Base-by-base conservation (phyloP, 1,140 invertebrate species). In the Macrocentrus cingulum region DNA sequence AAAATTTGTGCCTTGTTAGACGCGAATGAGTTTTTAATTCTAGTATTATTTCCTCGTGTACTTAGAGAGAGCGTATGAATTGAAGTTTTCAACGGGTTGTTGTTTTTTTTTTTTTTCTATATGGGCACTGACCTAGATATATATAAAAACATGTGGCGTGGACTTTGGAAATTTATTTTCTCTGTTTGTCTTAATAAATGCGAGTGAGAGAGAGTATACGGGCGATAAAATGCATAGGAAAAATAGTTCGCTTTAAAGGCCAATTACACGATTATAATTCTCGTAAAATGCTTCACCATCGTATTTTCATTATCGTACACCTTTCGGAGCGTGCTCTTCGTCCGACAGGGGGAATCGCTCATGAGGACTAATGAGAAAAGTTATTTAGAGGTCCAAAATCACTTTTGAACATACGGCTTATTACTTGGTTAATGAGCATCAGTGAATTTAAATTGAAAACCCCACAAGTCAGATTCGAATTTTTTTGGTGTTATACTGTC, bases 221-320 rank as follows among this genome's bases (percentile, higher is more conserved):
- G n/a, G 36, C 6, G 50, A 54, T 54, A 44, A 54, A 54, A 54
- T 54, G 18, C 34, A 32, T 44, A 23, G 39, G 39, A 46, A n/a
- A 39, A 3, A 13, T 16, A 20, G 20, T 46, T 36, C 39, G 49
- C 37, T 51, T n/a, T 52, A 51, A 52, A 25, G 56, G 50, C 49
- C 56, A 59, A 59, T 59, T 59, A 59, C 49, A 52, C 39, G 49
- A 45, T 52, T 46, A 52, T 59, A 59, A 59, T 59, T 59, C 37
- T 37, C 13, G 39, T 52, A 52, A 52, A 51, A 52, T 25, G 41
- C 37, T 44, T 45, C 18, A 4, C 7, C 13, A 18, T 59, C 25
- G 39, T 59, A 52, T 59, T 59, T 59, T 59, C 48, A 59, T 52
- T 52, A 59, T 59, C 56, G 50, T 42, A 41, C 29, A 7, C 39